Base-by-base conservation (phyloP, 2,888 invertebrate genomes). In the Xestia xanthographa region DNA sequence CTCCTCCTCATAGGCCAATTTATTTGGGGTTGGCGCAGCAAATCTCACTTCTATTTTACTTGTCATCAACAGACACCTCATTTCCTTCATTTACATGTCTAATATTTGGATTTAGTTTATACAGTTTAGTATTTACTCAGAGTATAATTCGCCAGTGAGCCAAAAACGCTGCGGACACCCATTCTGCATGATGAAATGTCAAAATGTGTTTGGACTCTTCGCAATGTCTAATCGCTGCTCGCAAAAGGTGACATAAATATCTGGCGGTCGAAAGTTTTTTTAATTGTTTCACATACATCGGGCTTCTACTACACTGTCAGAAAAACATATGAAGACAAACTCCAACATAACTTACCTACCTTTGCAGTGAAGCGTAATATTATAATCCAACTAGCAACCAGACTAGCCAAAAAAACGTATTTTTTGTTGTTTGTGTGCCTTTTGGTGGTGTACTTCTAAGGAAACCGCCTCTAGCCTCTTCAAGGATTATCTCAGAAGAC, bases 161-260 rank as follows among this genome's bases (percentile, higher is more conserved):
- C 72, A 83, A 80, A 72, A 65, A 67, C 38, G 68, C 67, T 34
- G 29, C 58, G 41, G 43, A 67, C 70, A 70, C 17, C 50, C 56
- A 66, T 48, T 63, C 66, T 80, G 67, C 48, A 83, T 84, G 71
- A 77, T 12, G 80, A 84, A 84, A 84, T 80, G 84, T 83, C 84
- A 77, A 80, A 81, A 83, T 74, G 84, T 83, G 84, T 83, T 84
- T 84, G 83, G 83, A 84, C 83, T 83, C 84, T 77, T 66, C 45
- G 81, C 84, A 69, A 83, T 84, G 83, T 80, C 73, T 84, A 80
- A 83, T 80, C n/a, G 62, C 73, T 72, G 34, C 68, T 65, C 58
- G 73, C 71, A 77, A 80, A 74, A 77, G 84, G 84, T 84, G 83
- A 80, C 81, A 83, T 84, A 84, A 83, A 80, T 83, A 84, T 84